These are phyloP conservation scores for Siniperca knerii DNA, from an alignment of 2,113 vertebrate species.

Conservation along the genomic window DNA sequence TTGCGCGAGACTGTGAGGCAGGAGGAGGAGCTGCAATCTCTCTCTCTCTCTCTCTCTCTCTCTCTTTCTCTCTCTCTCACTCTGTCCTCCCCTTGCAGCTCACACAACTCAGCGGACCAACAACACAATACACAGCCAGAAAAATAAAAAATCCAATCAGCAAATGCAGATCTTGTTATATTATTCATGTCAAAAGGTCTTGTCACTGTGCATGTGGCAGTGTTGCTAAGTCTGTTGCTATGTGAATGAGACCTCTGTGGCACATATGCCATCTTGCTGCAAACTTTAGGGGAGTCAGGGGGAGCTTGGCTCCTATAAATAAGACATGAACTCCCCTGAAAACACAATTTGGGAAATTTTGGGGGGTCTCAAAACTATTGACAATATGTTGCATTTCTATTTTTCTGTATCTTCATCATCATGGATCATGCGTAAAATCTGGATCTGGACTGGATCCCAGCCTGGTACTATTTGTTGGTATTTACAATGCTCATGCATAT, in stretches of 20 bases:
- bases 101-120: conserved; percentile 39
- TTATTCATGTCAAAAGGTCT: conserved; percentile 26
- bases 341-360: too few relatives aligned
- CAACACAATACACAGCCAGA: conserved; percentile 47
- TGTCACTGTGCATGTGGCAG: conserved; percentile 15
- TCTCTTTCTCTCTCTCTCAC: conserved; percentile 22
- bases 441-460: too few relatives aligned
- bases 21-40: conserved; percentile 34
- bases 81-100: conserved; percentile 20
- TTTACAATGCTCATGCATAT: too few relatives aligned
- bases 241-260: conserved; percentile 36
- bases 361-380: too few relatives aligned
- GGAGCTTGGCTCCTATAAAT: too few relatives aligned
- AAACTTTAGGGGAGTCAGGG: too few relatives aligned
- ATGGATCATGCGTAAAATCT: too few relatives aligned
- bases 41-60: conserved; percentile 28
- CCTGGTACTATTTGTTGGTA: too few relatives aligned
- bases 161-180: conserved; percentile 36
- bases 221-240: background rate
- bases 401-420: too few relatives aligned
- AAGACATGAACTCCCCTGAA: too few relatives aligned
- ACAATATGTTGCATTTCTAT: too few relatives aligned
- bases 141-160: conserved; percentile 44
- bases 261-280: conserved; percentile 10
- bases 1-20: conserved; percentile 57